Evolutionary conservation across 2,888 invertebrate genomes (phyloP).

Genomic region (Melanargia galathea): DNA sequence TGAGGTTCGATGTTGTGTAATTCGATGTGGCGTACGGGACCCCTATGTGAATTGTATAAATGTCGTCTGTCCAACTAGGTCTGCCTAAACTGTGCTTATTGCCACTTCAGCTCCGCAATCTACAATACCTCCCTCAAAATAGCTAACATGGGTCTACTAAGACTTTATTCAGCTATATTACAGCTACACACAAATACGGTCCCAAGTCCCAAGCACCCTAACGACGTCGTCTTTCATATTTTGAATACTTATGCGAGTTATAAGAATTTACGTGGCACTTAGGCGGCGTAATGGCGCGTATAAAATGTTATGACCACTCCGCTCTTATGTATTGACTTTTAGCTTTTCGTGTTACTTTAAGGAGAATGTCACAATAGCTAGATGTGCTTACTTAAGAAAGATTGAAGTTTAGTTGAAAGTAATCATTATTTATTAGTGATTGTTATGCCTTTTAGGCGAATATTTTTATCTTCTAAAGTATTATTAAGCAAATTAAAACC

Average conservation of each 20-base stretch:
- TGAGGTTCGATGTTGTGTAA: no score
- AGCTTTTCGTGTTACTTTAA: conserved; percentile 47
- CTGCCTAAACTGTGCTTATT: no score
- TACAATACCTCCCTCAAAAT: background rate
- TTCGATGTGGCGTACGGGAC: no score
- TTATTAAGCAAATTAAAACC: no score
- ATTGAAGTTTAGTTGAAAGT: no score
- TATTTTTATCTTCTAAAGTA: no score
- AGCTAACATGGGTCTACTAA: background rate
- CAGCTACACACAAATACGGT: conserved; percentile 28
- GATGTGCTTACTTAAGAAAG: background rate
- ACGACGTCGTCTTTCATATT: conserved; percentile 74
- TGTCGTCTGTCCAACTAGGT: no score
- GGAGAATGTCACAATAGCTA: conserved; percentile 15
- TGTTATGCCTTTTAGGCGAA: no score
- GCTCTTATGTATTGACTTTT: conserved; percentile 77
- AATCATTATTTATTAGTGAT: no score
- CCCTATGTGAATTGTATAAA: no score
- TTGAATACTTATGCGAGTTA: conserved; percentile 78
- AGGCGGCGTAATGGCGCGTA: conserved; percentile 71
- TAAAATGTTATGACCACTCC: conserved; percentile 80
- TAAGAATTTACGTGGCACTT: conserved; percentile 81
- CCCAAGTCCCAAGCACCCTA: conserved; percentile 48
- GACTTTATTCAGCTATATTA: conserved; percentile 1
- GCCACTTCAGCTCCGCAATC: background rate